Evolutionary conservation across 2,888 invertebrate genomes (phyloP).

Genomic region (Orthosia gothica): DNA sequence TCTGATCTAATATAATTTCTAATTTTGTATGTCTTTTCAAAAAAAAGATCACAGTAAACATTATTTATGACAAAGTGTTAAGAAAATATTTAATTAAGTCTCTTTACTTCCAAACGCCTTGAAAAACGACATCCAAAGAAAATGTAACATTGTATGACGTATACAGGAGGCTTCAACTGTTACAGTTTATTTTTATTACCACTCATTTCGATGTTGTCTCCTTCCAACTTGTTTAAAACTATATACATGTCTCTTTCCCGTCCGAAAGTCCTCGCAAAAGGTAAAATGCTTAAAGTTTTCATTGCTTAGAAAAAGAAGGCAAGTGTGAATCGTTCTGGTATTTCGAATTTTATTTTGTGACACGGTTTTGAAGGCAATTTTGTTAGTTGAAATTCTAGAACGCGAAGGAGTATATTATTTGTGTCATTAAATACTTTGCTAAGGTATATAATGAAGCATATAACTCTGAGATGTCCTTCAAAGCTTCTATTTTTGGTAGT

Average conservation of each 20-base stretch:
- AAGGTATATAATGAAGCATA: not conserved
- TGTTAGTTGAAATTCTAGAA: not conserved
- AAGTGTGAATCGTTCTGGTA: conserved; percentile 57
- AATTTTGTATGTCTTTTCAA: too few species aligned
- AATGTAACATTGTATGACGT: conserved; percentile 74
- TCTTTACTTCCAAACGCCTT: conserved; percentile 27
- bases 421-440: not conserved
- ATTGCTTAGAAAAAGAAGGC: conserved; percentile 75
- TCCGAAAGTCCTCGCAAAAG: conserved; percentile 68
- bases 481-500: not conserved
- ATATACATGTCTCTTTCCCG: conserved; percentile 64
- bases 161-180: conserved; percentile 73
- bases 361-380: conserved; percentile 9
- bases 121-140: conserved; percentile 60
- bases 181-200: conserved; percentile 77
- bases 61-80: not conserved
- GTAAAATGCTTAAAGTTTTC: conserved; percentile 77
- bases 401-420: not conserved
- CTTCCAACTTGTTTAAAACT: conserved; percentile 59
- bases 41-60: not conserved
- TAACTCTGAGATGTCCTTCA: not conserved
- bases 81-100: conserved; percentile 15
- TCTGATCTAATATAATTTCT: too few species aligned
- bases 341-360: conserved; percentile 43
- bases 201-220: conserved; percentile 58